Evolutionary conservation across 2,888 invertebrate genomes (phyloP).

Genomic region (Drosophila anomalata): DNA sequence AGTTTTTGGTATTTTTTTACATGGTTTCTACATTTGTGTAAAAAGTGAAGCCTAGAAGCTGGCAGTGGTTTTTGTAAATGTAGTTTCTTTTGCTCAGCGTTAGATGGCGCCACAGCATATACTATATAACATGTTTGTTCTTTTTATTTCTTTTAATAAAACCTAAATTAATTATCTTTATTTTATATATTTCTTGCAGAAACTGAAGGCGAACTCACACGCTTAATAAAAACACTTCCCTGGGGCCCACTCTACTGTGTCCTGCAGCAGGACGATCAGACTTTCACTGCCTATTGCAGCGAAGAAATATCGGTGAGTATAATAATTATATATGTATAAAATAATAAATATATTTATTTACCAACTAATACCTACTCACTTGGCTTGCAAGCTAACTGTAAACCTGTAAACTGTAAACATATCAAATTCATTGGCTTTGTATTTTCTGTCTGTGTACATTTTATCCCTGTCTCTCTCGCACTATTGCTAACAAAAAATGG

Average conservation of each 20-base stretch:
- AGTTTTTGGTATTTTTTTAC: neutral
- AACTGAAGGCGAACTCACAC: slow-evolving; percentile 84
- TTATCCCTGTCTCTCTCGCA: slow-evolving; percentile 45
- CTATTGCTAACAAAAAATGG: slow-evolving; percentile 54
- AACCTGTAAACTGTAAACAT: slow-evolving; percentile 9
- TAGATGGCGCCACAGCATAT: slow-evolving; percentile 10
- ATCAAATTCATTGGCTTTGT: slow-evolving; percentile 46
- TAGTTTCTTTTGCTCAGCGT: neutral
- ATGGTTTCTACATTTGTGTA: neutral
- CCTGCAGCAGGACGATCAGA: slow-evolving; percentile 88
- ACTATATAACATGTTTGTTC: neutral
- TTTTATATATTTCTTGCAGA: slow-evolving; percentile 70
- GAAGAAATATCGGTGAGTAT: slow-evolving; percentile 89
- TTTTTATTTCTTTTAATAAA: neutral
- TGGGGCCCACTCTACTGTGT: slow-evolving; percentile 91
- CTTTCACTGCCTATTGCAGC: slow-evolving; percentile 89
- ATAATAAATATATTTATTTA: neutral
- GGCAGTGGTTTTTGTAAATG: slow-evolving; percentile 23
- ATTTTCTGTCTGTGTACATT: slow-evolving; percentile 51
- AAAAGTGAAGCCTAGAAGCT: slow-evolving; percentile 48
- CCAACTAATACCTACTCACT: neutral
- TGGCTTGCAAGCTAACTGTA: slow-evolving; percentile 3
- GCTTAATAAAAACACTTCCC: slow-evolving; percentile 80
- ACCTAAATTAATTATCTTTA: neutral
- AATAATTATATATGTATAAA: slow-evolving; percentile 44